These are phyloP conservation scores for Cygnus atratus DNA, from an alignment of 2,113 vertebrate species.

Conservation along the genomic window DNA sequence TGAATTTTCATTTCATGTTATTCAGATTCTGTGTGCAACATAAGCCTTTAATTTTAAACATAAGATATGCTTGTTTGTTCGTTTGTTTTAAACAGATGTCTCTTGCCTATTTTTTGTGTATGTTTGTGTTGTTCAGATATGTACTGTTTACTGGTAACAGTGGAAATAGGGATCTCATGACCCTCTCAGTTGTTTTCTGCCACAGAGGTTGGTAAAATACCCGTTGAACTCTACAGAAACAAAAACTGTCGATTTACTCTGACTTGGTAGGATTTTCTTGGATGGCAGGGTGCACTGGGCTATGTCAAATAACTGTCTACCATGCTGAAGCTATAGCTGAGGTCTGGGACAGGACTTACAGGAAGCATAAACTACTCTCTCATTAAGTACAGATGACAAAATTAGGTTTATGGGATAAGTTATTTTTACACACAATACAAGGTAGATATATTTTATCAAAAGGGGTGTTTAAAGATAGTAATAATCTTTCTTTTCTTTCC, in stretches of 20 bases:
- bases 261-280: not conserved
- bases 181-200: not conserved
- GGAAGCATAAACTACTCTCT: not conserved
- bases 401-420: accelerated
- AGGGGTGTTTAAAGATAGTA: not conserved
- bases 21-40: not conserved
- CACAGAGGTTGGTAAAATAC: not conserved
- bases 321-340: not conserved
- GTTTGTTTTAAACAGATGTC: not conserved
- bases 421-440: not conserved
- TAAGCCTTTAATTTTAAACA: not conserved
- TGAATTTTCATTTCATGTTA: not conserved
- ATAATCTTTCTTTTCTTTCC: not conserved
- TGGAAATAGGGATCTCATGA: not conserved
- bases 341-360: not conserved
- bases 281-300: not conserved
- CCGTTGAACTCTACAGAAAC: not conserved
- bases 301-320: accelerated
- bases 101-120: not conserved
- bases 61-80: not conserved
- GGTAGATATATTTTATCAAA: not conserved
- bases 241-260: not conserved
- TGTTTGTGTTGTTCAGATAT: not conserved
- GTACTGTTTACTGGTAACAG: not conserved
- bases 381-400: accelerated